Evolutionary conservation across 2,888 invertebrate species (phyloP).

Genomic region (Scrobipalpa costella): DNA sequence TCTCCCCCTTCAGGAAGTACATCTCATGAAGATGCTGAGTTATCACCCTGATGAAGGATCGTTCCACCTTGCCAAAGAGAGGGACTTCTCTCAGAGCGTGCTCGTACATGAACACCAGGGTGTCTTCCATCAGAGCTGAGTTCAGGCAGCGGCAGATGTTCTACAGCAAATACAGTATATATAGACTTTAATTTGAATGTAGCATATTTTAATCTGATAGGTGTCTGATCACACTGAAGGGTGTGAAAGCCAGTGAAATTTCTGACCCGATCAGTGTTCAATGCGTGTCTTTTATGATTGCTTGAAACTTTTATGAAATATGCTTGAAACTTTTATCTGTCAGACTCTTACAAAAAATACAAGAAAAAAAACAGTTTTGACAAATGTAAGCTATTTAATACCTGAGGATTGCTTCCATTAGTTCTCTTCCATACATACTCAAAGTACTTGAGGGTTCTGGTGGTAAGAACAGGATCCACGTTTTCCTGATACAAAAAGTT

Average conservation of each 20-base stretch:
- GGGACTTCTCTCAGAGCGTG: constrained; percentile 76
- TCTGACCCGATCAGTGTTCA: no score
- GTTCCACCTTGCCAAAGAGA: constrained; percentile 75
- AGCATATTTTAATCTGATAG: no score
- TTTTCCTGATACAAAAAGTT: constrained; percentile 73
- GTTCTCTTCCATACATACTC: constrained; percentile 79
- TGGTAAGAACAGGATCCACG: constrained; percentile 63
- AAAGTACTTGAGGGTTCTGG: constrained; percentile 73
- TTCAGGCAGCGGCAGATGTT: constrained; percentile 74
- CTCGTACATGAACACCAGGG: constrained; percentile 77
- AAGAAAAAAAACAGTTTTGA: no score
- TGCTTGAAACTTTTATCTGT: no score
- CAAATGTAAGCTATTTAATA: constrained; percentile 31
- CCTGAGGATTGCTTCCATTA: constrained; percentile 74
- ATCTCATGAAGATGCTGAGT: constrained; percentile 76
- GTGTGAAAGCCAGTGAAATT: no score
- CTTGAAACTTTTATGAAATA: no score
- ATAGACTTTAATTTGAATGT: no score
- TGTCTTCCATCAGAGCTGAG: constrained; percentile 78
- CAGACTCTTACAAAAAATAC: no score
- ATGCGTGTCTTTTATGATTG: no score
- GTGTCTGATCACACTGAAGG: no score
- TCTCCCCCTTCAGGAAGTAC: constrained; percentile 75
- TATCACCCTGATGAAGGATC: constrained; percentile 77
- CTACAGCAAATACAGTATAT: constrained; percentile 39